Percentiles rank a stretch among this genome's conserved stretches.
Evolutionary conservation across 2,888 invertebrate species (phyloP).

Genomic region (Actias luna): DNA sequence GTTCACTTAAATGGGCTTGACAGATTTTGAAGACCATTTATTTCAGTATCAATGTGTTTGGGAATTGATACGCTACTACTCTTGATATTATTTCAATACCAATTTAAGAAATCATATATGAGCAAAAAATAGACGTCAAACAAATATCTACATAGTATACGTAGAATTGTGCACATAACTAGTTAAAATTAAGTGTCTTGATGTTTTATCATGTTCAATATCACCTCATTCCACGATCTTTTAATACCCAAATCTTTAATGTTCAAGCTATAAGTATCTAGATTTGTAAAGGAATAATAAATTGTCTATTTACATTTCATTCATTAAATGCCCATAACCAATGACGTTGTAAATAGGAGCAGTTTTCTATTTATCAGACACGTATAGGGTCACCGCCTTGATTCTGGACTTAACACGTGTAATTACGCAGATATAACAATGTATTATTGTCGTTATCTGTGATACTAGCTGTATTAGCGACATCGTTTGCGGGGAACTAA

Average conservation of each 20-base stretch:
- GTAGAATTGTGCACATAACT: too few relatives aligned
- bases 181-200: too few relatives aligned
- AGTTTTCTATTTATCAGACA: constrained; percentile 19
- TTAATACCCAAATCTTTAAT: background rate
- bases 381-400: constrained; percentile 16
- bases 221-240: background rate
- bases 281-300: background rate
- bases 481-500: too few relatives aligned
- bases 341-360: background rate
- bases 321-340: background rate
- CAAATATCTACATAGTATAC: too few relatives aligned
- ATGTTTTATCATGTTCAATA: too few relatives aligned
- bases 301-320: background rate
- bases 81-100: too few relatives aligned
- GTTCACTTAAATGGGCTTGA: too few relatives aligned
- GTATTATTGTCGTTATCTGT: background rate
- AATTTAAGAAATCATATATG: too few relatives aligned
- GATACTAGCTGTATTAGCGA: background rate
- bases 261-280: background rate
- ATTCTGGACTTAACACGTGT: constrained; percentile 17
- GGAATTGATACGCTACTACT: too few relatives aligned
- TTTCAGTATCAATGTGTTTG: too few relatives aligned
- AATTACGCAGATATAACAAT: background rate
- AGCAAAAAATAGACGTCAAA: too few relatives aligned
- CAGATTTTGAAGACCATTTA: too few relatives aligned